Evolutionary conservation across 1,140 invertebrate genomes (phyloP).

Genomic region (Euura saliciscinereae): DNA sequence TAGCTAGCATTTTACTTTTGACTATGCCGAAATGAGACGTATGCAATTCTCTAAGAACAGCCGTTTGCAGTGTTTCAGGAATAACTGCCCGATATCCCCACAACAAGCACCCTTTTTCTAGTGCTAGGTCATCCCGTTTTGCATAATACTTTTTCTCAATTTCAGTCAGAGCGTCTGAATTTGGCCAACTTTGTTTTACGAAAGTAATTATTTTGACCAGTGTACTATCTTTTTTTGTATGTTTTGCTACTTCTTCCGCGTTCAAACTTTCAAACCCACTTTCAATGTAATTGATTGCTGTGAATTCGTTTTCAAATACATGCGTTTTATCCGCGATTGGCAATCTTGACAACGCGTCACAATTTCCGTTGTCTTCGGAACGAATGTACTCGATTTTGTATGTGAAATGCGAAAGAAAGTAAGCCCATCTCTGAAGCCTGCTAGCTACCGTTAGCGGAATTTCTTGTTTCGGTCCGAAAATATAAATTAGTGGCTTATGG

Average conservation of each 20-base stretch:
- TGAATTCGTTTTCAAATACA: background rate
- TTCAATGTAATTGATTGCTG: background rate
- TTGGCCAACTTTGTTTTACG: conserved; percentile 31
- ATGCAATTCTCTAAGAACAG: conserved; percentile 47
- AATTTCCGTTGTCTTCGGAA: conserved; percentile 27
- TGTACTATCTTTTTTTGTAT: conserved; percentile 24
- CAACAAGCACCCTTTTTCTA: conserved; percentile 28
- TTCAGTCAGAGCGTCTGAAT: background rate
- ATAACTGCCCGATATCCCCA: conserved; percentile 44
- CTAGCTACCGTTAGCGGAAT: conserved; percentile 35
- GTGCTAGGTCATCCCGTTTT: conserved; percentile 17
- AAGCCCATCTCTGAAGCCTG: conserved; percentile 41
- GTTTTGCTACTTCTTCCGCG: background rate
- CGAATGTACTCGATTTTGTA: conserved; percentile 44
- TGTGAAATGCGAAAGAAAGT: conserved; percentile 38
- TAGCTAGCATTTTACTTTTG: conserved; percentile 51
- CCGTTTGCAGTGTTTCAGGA: conserved; percentile 20
- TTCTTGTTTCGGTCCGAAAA: conserved; percentile 45
- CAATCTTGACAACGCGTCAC: conserved; percentile 37
- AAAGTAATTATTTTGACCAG: conserved; percentile 22
- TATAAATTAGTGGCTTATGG: conserved; percentile 54
- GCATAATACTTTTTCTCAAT: conserved; percentile 16
- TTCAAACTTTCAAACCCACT: background rate
- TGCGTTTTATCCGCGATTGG: conserved; percentile 15
- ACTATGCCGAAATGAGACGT: conserved; percentile 51